These are phyloP conservation scores for Trichogramma pretiosum DNA, from an alignment of 1,140 invertebrate species.

Conservation along the genomic window DNA sequence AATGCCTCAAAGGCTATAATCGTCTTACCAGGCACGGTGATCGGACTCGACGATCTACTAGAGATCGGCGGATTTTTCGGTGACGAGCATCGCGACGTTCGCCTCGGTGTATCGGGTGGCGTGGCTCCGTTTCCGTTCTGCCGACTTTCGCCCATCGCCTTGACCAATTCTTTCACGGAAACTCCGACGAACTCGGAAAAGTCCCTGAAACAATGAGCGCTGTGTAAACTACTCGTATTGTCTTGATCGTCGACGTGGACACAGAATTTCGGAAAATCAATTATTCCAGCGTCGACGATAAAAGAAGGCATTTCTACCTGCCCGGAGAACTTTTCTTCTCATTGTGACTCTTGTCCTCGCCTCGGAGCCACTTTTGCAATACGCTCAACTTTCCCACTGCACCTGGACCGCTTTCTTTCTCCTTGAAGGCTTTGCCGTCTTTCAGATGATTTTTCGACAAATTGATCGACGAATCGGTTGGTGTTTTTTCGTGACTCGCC, in stretches of 20 bases:
- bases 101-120: constrained; percentile 61
- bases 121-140: constrained; percentile 71
- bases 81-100: constrained; percentile 53
- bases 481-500: constrained; percentile 17
- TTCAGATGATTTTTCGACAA: constrained; percentile 32
- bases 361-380: constrained; percentile 63
- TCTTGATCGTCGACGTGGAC: too few species aligned
- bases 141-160: constrained; percentile 67
- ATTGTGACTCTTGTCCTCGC: constrained; percentile 45
- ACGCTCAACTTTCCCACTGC: constrained; percentile 54
- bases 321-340: constrained; percentile 41
- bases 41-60: constrained; percentile 54
- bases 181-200: constrained; percentile 64
- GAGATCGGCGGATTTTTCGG: constrained; percentile 49
- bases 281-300: too few species aligned
- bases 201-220: constrained; percentile 40
- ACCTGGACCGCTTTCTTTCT: constrained; percentile 25
- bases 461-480: constrained; percentile 1
- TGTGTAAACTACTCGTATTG: too few species aligned
- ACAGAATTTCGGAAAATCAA: too few species aligned
- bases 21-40: constrained; percentile 52
- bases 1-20: too few species aligned
- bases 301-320: too few species aligned
- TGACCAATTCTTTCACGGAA: constrained; percentile 70
- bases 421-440: constrained; percentile 30